These are phyloP conservation scores for Notoglanidium macrostoma DNA, from an alignment of 2,797 vertebrate genomes.

Conservation along the genomic window DNA sequence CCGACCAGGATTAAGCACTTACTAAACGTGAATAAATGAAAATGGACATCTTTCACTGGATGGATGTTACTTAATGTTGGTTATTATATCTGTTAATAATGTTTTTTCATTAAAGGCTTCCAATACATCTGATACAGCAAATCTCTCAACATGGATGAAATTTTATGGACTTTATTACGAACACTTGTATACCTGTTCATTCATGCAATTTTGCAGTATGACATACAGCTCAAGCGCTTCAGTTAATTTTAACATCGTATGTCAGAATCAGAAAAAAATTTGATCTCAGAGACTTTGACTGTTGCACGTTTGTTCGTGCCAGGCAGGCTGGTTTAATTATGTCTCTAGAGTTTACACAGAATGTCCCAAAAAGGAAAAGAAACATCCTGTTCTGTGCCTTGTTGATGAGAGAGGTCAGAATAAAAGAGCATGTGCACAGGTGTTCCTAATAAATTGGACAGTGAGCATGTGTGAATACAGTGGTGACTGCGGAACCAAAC, in stretches of 20 bases:
- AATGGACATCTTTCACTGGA: neutral
- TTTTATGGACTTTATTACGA: neutral
- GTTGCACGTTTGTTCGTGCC: neutral
- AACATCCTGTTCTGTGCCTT: neutral
- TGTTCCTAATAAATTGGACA: constrained; percentile 13
- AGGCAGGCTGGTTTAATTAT: neutral
- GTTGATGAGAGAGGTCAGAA: constrained; percentile 1
- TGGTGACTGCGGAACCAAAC: neutral
- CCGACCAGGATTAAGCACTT: neutral
- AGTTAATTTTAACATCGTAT: neutral
- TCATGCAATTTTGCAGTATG: neutral
- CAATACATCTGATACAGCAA: neutral
- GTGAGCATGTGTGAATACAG: neutral
- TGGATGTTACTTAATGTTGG: neutral
- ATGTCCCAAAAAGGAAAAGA: neutral
- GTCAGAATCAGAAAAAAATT: neutral
- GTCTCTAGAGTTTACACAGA: neutral
- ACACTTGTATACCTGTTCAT: neutral
- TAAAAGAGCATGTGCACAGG: too few relatives aligned
- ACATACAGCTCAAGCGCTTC: neutral
- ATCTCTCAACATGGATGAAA: neutral
- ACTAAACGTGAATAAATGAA: neutral
- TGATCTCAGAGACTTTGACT: neutral
- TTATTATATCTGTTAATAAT: neutral
- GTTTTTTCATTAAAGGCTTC: neutral